Evolutionary conservation across 92 coral and sea anemone species (phyloP), one percentile per base, ranked within the genome.

Genomic region (Pocillopora meandrina): DNA sequence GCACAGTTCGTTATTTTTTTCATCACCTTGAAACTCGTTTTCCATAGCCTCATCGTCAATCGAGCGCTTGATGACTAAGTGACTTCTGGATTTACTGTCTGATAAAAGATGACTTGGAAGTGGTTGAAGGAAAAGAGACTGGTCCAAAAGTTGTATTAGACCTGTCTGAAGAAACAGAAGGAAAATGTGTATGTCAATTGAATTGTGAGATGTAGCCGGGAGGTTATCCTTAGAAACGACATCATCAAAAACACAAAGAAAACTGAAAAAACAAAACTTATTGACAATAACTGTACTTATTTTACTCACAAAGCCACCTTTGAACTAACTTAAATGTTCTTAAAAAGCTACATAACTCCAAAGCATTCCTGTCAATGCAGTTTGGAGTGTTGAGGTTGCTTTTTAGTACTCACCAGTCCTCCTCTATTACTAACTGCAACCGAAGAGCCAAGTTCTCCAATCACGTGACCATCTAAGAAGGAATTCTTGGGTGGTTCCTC

Each of bases 401-500:
- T 2, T 9, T 34, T 69, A 33, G 12, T 2, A 77, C 95, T 87
- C 78, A 93, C 97, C 89, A 93, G 74, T 56, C 90, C 91, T 31
- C 70, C 86, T 5, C 73, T 79, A 47, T 86, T 90, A 71, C 85
- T 86, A 56, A 93, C 70, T 13, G 91, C 82, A 18, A 89, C 97
- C 49, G 67, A 72, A 23, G 94, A 91, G 31, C 89, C 86, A 34
- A 90, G 87, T 26, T 86, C 56, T 15, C 93, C 91, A 63, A 64
- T 80, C 85, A 95, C 98, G 80, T 95, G 93, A 72, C 98, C 98
- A 56, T 65, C 74, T n/a, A 84, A 84, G 66, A 89, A 85, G 5
- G 79, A 56, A 56, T 79, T 66, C 61, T 60, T 21, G 13, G 93
- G 90, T 9, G 81, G 84, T n/a, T 81, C 71, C 57, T 82, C 85